Evolutionary conservation across 2,888 invertebrate genomes (phyloP).

Genomic region (Phaedon cochleariae): DNA sequence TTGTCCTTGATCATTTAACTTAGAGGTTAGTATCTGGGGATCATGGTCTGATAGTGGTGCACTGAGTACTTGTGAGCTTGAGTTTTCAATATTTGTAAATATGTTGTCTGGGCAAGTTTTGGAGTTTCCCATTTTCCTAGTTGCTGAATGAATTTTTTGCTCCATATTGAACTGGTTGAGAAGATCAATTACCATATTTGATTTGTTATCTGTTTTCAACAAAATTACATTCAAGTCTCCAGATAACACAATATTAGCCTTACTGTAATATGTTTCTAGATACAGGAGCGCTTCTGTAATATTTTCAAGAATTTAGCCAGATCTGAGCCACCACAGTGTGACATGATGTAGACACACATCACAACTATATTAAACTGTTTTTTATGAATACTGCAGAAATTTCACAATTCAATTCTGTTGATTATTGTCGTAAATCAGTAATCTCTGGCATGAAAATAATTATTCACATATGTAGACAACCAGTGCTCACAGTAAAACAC

Average conservation of each 20-base stretch:
- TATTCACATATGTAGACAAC: neutral
- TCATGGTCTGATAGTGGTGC: too few species aligned
- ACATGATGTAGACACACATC: neutral
- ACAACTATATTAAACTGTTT: neutral
- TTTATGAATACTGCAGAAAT: neutral
- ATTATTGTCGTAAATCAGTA: neutral
- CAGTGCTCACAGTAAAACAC: neutral
- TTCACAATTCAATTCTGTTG: neutral
- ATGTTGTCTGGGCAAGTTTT: neutral
- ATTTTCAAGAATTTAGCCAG: too few species aligned
- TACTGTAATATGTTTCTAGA: neutral
- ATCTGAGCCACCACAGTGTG: too few species aligned
- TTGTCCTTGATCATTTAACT: neutral
- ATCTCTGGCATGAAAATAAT: neutral
- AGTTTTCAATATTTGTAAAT: slow-evolving; percentile 7
- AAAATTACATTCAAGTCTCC: neutral
- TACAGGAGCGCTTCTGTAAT: neutral
- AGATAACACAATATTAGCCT: neutral
- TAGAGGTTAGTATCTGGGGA: too few species aligned
- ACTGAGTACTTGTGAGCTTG: neutral
- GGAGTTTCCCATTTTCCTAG: neutral
- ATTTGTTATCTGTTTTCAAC: neutral
- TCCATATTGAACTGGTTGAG: neutral
- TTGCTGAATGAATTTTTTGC: neutral
- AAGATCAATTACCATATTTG: slow-evolving; percentile 3